phyloP scores from a whole-genome alignment of 2,113 vertebrate genomes.

The Pedetes capensis region DNA sequence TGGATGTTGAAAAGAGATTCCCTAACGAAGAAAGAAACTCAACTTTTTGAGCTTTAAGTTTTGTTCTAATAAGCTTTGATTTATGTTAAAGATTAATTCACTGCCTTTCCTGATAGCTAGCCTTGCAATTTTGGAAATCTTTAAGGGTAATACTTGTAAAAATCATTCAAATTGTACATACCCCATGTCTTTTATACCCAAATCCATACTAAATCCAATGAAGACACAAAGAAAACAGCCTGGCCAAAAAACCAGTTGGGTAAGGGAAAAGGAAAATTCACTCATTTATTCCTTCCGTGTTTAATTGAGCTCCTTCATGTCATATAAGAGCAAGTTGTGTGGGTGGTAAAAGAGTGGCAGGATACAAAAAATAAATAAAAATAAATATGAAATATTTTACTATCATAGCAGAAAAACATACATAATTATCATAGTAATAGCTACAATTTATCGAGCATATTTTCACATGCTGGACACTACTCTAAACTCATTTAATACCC shows the following conservation, averaged over 20 bases:
- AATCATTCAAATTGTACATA: background rate
- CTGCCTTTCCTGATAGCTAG: background rate
- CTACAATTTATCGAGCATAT: background rate
- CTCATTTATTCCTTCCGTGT: background rate
- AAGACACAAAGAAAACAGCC: background rate
- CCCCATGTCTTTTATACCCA: background rate
- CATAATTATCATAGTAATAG: conserved; percentile 36
- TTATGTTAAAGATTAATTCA: background rate
- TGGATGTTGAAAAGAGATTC: background rate
- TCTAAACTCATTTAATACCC: conserved; percentile 40
- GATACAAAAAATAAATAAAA: conserved; percentile 13
- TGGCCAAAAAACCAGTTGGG: background rate
- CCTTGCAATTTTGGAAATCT: background rate
- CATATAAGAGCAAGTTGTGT: background rate
- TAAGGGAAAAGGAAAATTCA: background rate
- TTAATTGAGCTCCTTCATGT: background rate
- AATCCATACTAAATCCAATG: background rate
- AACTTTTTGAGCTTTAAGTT: background rate
- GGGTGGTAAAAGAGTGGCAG: background rate
- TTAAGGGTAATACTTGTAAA: background rate
- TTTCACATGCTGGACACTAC: background rate
- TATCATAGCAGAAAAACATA: background rate
- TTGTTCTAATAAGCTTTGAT: background rate
- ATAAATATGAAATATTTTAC: conserved; percentile 38
- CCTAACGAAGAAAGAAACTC: background rate